Percentiles rank a stretch among this genome's conserved stretches.
phyloP scores from a whole-genome alignment of 2,797 vertebrate genomes.

The Sphenopsis melanotis region DNA sequence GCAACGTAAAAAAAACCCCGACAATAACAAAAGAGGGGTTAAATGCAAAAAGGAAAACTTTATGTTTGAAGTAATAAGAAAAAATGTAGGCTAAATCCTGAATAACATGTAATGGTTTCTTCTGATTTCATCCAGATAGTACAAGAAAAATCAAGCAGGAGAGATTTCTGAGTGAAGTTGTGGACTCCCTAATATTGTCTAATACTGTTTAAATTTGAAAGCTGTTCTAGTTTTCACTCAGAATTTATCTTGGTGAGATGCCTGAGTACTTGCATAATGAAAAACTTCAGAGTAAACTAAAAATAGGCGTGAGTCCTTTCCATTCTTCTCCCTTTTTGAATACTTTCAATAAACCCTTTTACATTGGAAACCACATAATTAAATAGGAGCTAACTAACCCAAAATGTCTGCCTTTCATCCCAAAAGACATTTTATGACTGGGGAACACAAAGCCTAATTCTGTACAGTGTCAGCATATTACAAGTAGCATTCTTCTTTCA shows the following conservation, averaged over 20 bases:
- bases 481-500: conserved; percentile 46
- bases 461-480: conserved; percentile 40
- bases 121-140: neutral
- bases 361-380: conserved; percentile 15
- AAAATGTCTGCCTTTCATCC: conserved; percentile 51
- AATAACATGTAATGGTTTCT: neutral
- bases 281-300: neutral
- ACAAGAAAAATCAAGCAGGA: neutral
- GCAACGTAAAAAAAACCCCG: rapidly evolving
- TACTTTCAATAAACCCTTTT: conserved; percentile 41
- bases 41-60: neutral
- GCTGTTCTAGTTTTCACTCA: neutral
- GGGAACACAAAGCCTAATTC: conserved; percentile 49
- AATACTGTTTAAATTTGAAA: conserved; percentile 15
- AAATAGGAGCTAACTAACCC: conserved; percentile 39
- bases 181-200: neutral
- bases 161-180: neutral
- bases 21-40: neutral
- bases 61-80: neutral
- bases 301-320: neutral
- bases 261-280: neutral
- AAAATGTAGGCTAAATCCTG: neutral
- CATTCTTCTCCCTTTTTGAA: neutral
- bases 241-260: neutral
- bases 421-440: conserved; percentile 37